Evolutionary conservation across 2,888 invertebrate species (phyloP).

Genomic region (Sinotaia quadrata): DNA sequence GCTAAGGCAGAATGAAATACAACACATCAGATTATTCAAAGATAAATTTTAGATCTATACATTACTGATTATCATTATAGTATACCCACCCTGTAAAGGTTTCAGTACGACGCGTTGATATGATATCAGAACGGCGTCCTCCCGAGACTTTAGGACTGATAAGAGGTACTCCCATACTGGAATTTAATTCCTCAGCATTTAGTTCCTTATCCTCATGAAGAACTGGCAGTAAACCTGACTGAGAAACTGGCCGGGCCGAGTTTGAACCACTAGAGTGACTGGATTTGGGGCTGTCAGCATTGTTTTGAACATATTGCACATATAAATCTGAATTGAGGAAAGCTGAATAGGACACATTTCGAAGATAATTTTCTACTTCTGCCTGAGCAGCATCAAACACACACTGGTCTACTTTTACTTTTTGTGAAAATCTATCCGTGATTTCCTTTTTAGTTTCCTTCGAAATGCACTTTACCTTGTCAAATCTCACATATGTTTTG

Average conservation of each 20-base stretch:
- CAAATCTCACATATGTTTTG: constrained; percentile 77
- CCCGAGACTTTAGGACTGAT: constrained; percentile 30
- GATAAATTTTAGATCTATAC: no score
- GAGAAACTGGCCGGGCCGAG: constrained; percentile 61
- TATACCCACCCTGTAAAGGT: constrained; percentile 44
- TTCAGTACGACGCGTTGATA: constrained; percentile 37
- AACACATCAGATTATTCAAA: no score
- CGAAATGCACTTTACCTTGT: constrained; percentile 83
- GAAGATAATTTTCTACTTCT: constrained; percentile 87
- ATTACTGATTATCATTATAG: no score
- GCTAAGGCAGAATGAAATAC: no score
- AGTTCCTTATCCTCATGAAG: constrained; percentile 89
- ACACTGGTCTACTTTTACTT: constrained; percentile 79
- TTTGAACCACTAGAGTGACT: constrained; percentile 66
- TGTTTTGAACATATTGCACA: constrained; percentile 75
- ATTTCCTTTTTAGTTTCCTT: constrained; percentile 86
- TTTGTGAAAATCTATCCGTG: constrained; percentile 58
- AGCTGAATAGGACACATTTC: constrained; percentile 90
- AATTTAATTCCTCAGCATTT: constrained; percentile 36
- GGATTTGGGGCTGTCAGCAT: constrained; percentile 68
- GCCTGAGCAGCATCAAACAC: constrained; percentile 89
- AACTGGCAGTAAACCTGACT: constrained; percentile 78
- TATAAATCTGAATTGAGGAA: constrained; percentile 94
- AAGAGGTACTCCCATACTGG: constrained; percentile 31
- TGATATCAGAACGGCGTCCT: constrained; percentile 20